Conservation (phyloP, 1,140 invertebrate genomes). For the Maconellicoccus hirsutus region DNA sequence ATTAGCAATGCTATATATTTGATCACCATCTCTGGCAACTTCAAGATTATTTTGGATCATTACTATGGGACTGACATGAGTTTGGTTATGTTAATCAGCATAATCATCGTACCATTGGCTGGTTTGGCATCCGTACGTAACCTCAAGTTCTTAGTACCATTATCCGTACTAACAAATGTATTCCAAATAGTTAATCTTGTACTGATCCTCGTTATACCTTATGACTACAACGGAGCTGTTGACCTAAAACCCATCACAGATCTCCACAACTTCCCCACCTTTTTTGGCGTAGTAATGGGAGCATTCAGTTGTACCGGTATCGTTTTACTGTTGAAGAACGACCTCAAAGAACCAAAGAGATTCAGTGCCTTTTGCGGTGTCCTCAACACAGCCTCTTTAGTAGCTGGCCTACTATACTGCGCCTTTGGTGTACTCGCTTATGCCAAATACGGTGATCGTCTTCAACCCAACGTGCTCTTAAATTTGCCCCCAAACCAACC, state of each 20-base stretch:
- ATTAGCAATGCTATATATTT: neutral
- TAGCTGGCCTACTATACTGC: slow-evolving; percentile 37
- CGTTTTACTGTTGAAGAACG: slow-evolving; percentile 42
- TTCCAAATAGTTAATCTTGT: neutral
- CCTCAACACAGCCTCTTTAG: slow-evolving; percentile 39
- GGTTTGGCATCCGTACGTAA: neutral
- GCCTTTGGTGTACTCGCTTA: slow-evolving; percentile 43
- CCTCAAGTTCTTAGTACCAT: neutral
- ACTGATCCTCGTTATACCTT: neutral
- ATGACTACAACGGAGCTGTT: too few relatives aligned
- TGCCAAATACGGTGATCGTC: slow-evolving; percentile 38
- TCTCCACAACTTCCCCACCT: slow-evolving; percentile 43
- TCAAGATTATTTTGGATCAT: neutral
- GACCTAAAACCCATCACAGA: slow-evolving; percentile 22
- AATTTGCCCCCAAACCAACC: slow-evolving; percentile 34
- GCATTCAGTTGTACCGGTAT: slow-evolving; percentile 53
- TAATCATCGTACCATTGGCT: neutral
- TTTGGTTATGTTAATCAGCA: neutral
- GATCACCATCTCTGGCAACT: neutral
- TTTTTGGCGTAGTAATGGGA: slow-evolving; percentile 52
- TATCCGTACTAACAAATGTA: neutral
- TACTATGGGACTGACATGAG: neutral
- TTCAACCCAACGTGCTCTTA: slow-evolving; percentile 34
- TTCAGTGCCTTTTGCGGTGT: slow-evolving; percentile 39
- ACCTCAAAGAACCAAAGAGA: slow-evolving; percentile 37